Base-by-base conservation (phyloP, 2,888 invertebrate genomes). In the Electrophaes corylata region DNA sequence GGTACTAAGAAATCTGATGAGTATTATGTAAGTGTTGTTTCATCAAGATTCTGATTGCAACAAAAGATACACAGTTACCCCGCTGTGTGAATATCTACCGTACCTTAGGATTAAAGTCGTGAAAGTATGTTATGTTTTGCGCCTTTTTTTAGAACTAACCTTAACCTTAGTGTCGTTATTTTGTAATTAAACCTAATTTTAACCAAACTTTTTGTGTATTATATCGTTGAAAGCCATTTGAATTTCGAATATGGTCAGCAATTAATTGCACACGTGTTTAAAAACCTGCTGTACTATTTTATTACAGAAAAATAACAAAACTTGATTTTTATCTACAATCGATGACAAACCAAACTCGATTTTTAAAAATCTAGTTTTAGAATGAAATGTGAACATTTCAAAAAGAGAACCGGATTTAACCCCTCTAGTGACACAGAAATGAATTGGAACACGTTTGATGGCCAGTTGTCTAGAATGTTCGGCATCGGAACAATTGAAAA, bases 391-490 rank as follows among this genome's bases (percentile, higher is more conserved):
- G 29, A 35, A 43, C 40, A 49, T 63, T n/a, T 54, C 23, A 23
- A 51, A 56, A 55, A 54, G 39, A 48, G 46, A 65, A 63, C 65
- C 59, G 57, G 65, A 53, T 60, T 47, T 37, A 49, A 56, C 65
- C 62, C 60, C 59, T 57, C 18, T 10, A 33, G 39, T 45, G 20
- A 33, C 35, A 50, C 41, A 60, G 16, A 31, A 50, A 26, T 47
- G 41, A 57, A 61, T 57, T 55, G 56, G 43, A 60, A 55, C 56
- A 19, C 47, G 60, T 57, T 44, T 40, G 62, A 50, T 56, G 50
- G 39, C 29, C 61, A 52, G 64, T 61, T 61, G 53, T 26, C 45
- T 39, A 44, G 48, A 29, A 33, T 48, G 16, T 55, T 53, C 12
- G 43, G 48, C 44, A 37, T 64, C 41, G 12, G 31, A 40, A 53